A percentile compares a stretch with the other conserved stretches of the same genome.
phyloP scores from a whole-genome alignment of 2,888 invertebrate genomes.

The Anticlea derivata region DNA sequence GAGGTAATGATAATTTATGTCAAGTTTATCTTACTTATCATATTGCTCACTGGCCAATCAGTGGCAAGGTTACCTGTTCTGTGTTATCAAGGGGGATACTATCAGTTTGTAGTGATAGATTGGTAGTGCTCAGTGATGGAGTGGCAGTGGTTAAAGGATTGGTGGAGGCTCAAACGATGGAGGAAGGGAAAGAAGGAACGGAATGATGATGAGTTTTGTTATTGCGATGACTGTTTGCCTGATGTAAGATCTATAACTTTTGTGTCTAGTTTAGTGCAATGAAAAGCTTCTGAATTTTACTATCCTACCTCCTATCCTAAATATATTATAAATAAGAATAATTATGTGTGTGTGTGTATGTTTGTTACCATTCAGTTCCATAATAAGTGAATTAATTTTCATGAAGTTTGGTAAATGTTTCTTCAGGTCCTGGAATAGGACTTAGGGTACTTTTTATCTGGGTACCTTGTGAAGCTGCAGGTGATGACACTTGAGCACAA shows the following conservation, averaged over 20 bases:
- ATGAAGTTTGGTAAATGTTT: too few relatives aligned
- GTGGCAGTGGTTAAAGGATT: constrained; percentile 92
- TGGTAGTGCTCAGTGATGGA: constrained; percentile 83
- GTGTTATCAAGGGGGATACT: constrained; percentile 42
- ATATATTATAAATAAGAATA: too few relatives aligned
- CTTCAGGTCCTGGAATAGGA: too few relatives aligned
- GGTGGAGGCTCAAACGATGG: constrained; percentile 90
- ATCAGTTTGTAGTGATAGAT: constrained; percentile 54
- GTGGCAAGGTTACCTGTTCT: constrained; percentile 54
- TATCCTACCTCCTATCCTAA: too few relatives aligned
- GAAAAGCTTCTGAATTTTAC: too few relatives aligned
- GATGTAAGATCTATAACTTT: constrained; percentile 66
- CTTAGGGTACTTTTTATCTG: too few relatives aligned
- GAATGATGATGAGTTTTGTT: constrained; percentile 87
- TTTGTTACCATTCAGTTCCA: too few relatives aligned
- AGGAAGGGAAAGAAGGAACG: constrained; percentile 82
- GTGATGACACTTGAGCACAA: too few relatives aligned
- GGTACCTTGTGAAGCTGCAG: too few relatives aligned
- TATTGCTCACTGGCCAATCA: constrained; percentile 63
- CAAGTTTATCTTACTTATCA: constrained; percentile 77
- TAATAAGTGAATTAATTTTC: too few relatives aligned
- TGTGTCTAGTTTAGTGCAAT: neutral
- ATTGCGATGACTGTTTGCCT: constrained; percentile 89
- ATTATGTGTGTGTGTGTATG: too few relatives aligned
- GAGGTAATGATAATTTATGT: constrained; percentile 78